Percentiles rank a stretch among this genome's conserved stretches.
These are phyloP conservation scores for Poeciliopsis gracilis DNA, from an alignment of 2,797 vertebrate species.

Conservation along the genomic window DNA sequence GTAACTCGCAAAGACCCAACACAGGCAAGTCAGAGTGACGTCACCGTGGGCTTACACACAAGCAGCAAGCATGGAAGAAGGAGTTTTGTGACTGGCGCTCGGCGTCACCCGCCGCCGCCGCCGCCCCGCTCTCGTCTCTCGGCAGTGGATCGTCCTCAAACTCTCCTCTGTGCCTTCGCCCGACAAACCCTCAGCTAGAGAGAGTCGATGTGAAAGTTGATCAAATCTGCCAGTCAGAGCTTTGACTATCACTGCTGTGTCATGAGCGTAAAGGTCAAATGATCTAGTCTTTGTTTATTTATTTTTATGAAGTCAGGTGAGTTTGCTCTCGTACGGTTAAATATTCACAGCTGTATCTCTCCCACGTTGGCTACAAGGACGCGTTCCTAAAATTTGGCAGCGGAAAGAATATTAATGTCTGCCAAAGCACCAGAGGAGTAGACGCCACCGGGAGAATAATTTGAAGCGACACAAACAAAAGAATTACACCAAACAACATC, in stretches of 20 bases:
- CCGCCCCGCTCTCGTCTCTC: neutral
- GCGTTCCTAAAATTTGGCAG: neutral
- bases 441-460: neutral
- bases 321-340: neutral
- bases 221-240: neutral
- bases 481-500: neutral
- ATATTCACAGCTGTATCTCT: neutral
- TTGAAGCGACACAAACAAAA: conserved; percentile 1
- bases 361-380: neutral
- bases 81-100: neutral
- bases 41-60: neutral
- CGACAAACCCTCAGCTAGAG: neutral
- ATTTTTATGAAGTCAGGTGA: neutral
- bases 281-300: neutral
- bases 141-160: neutral
- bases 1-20: neutral
- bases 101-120: neutral
- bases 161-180: neutral
- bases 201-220: neutral
- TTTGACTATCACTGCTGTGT: neutral
- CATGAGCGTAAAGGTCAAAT: neutral
- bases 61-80: neutral
- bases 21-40: neutral
- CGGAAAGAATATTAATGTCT: neutral
- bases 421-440: conserved; percentile 3